Evolutionary conservation across 2,888 invertebrate genomes (phyloP).

Genomic region (Plusia festucae): DNA sequence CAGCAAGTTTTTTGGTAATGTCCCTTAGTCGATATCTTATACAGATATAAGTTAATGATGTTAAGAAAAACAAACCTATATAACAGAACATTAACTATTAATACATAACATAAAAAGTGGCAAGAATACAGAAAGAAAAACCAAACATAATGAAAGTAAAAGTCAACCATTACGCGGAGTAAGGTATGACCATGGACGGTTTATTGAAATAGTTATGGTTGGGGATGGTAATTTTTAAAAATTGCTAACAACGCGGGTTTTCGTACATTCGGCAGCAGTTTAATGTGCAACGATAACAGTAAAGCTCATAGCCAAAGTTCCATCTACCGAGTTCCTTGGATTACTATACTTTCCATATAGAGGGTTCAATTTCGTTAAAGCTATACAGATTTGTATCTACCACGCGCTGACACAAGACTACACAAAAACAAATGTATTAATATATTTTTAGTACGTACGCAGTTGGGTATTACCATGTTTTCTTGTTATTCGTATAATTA

Average conservation of each 20-base stretch:
- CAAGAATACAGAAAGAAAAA: slow-evolving; percentile 72
- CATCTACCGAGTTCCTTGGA: slow-evolving; percentile 79
- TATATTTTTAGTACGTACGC: slow-evolving; percentile 58
- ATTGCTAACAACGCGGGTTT: slow-evolving; percentile 79
- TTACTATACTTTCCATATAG: slow-evolving; percentile 82
- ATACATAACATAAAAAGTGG: slow-evolving; percentile 69
- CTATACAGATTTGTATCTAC: slow-evolving; percentile 78
- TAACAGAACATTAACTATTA: slow-evolving; percentile 67
- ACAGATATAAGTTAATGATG: slow-evolving; percentile 50
- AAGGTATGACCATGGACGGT: slow-evolving; percentile 81
- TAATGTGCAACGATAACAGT: slow-evolving; percentile 85
- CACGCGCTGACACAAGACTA: slow-evolving; percentile 64
- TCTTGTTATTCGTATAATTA: neutral
- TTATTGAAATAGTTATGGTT: slow-evolving; percentile 86
- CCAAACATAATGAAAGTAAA: slow-evolving; percentile 83
- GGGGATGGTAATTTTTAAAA: slow-evolving; percentile 84
- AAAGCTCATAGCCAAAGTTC: slow-evolving; percentile 86
- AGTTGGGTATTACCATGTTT: neutral
- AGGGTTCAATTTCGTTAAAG: slow-evolving; percentile 81
- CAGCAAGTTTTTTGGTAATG: slow-evolving; percentile 25
- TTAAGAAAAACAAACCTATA: slow-evolving; percentile 67
- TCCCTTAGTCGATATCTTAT: slow-evolving; percentile 17
- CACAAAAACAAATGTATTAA: slow-evolving; percentile 60
- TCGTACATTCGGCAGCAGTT: slow-evolving; percentile 82
- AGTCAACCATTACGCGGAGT: slow-evolving; percentile 80